Base-by-base conservation (phyloP, 2,113 vertebrate genomes). In the Stigmatopora argus region DNA sequence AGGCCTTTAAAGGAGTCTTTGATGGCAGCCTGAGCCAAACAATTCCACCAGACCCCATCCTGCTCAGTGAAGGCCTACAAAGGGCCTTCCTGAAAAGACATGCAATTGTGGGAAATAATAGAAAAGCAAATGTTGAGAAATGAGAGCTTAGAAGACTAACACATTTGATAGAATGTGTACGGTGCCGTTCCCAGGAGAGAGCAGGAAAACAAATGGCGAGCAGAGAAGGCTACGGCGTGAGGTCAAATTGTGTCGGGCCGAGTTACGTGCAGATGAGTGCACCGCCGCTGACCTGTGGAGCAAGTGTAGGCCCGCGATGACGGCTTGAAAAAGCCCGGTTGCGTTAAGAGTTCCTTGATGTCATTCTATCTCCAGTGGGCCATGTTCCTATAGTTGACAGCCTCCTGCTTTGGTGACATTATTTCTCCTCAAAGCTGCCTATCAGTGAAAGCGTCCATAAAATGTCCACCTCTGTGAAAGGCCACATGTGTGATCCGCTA, bases 191-290 rank as follows among this genome's bases (percentile, higher is more conserved):
- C 72, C 83, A 55, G 61, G 82, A 68, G 75, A 79, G 69, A 68
- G 57, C 14, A 6, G n/a, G 69, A 72, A 74, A 78, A 87, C 80
- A 49, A 89, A 89, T 89, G 78, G 49, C 49, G 53, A n/a, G 64
- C 74, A 55, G 65, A 77, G 80, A 75, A 73, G 83, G 83, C 73
- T 74, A 79, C 74, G 75, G 65, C 73, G 77, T 53, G 61, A 68
- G 89, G 89, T 90, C 89, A 91, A 90, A 90, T 82, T 79, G 88
- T 91, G 90, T 92, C 90, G 85, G 87, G 86, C 89, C 87, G 77
- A 85, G 85, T 92, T 92, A 91, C 9, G 76, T 87, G 52, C 89
- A 88, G 90, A 84, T 90, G 89, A 86, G 78, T 56, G 86, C 85
- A 75, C 85, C 13, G 70, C 60, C 11, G 68, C 52, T 82, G 81